Conservation (phyloP, 2,113 vertebrate genomes). For the Stercorarius parasiticus region DNA sequence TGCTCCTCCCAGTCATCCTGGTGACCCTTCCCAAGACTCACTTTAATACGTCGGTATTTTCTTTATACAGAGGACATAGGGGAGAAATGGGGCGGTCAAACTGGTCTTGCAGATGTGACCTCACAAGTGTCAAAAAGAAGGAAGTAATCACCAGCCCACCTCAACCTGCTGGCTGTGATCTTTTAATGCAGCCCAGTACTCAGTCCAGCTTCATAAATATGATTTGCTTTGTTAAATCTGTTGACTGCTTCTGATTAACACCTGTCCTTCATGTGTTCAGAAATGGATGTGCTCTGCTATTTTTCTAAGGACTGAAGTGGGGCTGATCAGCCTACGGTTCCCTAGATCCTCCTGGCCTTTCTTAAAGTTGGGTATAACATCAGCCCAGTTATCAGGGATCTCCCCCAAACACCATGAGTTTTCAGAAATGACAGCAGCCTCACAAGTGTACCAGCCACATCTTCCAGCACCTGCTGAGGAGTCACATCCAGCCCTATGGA, state of each 20-base stretch:
- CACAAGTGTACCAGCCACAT: neutral
- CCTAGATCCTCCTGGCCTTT: neutral
- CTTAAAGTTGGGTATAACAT: neutral
- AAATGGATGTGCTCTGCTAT: neutral
- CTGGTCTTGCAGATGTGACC: neutral
- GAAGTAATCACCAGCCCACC: neutral
- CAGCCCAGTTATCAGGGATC: neutral
- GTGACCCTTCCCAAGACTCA: neutral
- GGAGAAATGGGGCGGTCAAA: neutral
- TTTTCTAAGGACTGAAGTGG: neutral
- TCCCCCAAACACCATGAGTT: neutral
- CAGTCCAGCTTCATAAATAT: neutral
- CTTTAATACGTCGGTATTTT: neutral
- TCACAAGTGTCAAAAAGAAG: neutral
- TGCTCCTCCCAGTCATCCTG: neutral
- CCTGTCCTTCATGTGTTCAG: neutral
- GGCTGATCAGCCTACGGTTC: neutral
- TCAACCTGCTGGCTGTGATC: neutral
- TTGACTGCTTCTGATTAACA: neutral
- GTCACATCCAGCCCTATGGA: neutral
- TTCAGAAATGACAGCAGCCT: neutral
- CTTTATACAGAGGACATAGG: neutral
- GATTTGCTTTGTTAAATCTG: neutral
- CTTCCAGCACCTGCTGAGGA: neutral
- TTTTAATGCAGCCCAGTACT: neutral